These are phyloP conservation scores for Neomonachus schauinslandi DNA, from an alignment of 2,113 vertebrate genomes.

Conservation along the genomic window DNA sequence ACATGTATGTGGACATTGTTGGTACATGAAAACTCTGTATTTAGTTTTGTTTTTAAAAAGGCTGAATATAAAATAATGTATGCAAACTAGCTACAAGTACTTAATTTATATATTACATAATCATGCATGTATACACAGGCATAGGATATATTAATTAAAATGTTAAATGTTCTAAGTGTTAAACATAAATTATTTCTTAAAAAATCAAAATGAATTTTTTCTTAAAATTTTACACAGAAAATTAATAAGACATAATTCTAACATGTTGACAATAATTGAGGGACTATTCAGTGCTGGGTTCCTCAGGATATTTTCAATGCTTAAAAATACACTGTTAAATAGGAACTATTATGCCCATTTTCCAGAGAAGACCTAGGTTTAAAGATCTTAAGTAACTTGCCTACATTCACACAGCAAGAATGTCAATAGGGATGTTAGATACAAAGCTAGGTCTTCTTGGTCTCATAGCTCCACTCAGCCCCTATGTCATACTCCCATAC, in stretches of 20 bases:
- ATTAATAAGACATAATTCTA: background rate
- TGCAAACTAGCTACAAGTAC: background rate
- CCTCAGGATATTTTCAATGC: background rate
- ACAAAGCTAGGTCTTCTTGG: background rate
- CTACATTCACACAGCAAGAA: background rate
- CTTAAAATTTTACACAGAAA: background rate
- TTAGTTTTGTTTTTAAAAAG: background rate
- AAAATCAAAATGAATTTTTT: background rate
- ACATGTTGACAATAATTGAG: background rate
- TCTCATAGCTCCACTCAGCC: background rate
- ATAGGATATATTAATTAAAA: background rate
- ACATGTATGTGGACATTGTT: background rate
- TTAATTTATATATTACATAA: background rate
- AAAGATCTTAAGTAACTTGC: background rate
- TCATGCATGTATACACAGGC: background rate
- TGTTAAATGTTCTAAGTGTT: background rate
- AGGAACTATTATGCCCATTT: background rate
- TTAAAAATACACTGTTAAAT: background rate
- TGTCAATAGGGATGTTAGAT: background rate
- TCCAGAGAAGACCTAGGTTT: background rate
- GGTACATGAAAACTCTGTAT: background rate
- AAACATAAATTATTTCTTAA: background rate
- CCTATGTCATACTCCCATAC: background rate
- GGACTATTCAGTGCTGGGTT: background rate
- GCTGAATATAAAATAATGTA: background rate